Evolutionary conservation across 2,888 invertebrate species (phyloP).

Genomic region (Andrena bucephala): DNA sequence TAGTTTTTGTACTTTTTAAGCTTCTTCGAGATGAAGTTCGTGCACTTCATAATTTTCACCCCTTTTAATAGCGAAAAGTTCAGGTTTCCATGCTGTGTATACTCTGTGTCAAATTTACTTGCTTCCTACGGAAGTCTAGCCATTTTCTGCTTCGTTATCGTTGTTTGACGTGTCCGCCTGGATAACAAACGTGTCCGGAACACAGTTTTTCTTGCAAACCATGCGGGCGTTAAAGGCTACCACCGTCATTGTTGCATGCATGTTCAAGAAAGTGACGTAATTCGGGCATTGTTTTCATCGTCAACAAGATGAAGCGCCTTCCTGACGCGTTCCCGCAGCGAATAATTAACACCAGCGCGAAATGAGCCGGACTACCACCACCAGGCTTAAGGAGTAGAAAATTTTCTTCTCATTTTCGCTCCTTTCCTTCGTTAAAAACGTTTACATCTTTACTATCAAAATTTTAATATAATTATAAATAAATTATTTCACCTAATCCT

Average conservation of each 20-base stretch:
- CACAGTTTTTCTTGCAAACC: slow-evolving; percentile 16
- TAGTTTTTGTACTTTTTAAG: too few relatives aligned
- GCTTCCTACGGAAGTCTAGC: background rate
- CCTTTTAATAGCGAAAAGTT: background rate
- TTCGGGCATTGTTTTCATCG: slow-evolving; percentile 56
- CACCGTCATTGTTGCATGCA: slow-evolving; percentile 19
- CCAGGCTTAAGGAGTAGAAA: background rate
- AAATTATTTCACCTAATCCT: too few relatives aligned
- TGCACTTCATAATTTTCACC: background rate
- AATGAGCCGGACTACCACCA: background rate
- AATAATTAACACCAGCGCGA: slow-evolving; percentile 52
- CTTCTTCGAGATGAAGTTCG: too few relatives aligned
- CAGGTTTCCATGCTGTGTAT: background rate
- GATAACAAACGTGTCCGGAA: slow-evolving; percentile 4
- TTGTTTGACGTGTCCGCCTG: background rate
- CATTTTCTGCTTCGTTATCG: slow-evolving; percentile 2
- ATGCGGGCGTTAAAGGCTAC: slow-evolving; percentile 5
- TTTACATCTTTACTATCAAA: background rate
- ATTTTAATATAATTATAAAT: too few relatives aligned
- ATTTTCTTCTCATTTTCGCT: slow-evolving; percentile 4
- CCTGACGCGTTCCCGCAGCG: slow-evolving; percentile 31
- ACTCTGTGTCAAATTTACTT: background rate
- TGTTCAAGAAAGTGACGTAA: slow-evolving; percentile 47
- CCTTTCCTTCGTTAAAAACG: background rate
- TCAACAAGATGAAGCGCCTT: slow-evolving; percentile 35